Evolutionary conservation across 2,113 vertebrate genomes (phyloP).

Genomic region (Peromyscus leucopus): DNA sequence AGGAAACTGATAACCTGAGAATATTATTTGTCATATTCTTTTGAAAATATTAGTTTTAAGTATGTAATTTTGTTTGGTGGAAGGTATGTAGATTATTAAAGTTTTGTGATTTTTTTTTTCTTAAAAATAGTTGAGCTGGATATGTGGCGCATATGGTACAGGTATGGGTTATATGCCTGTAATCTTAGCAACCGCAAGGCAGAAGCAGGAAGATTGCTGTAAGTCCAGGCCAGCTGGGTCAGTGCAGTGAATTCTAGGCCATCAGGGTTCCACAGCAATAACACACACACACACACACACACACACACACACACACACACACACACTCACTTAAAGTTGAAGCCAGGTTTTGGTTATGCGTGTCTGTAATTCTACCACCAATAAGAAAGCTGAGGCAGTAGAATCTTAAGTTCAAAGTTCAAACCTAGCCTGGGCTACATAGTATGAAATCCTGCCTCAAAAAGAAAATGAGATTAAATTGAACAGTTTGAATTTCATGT

Average conservation of each 20-base stretch:
- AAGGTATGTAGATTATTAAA: not conserved
- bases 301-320: too few relatives aligned
- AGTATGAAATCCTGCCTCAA: not conserved
- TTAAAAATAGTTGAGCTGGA: not conserved
- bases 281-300: not conserved
- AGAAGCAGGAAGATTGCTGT: not conserved
- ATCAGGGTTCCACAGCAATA: not conserved
- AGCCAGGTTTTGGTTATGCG: not conserved
- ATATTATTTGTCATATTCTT: slow-evolving; percentile 65
- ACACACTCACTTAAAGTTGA: not conserved
- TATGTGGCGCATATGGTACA: not conserved
- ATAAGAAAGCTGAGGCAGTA: not conserved
- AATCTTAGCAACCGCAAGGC: not conserved
- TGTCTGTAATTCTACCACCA: not conserved
- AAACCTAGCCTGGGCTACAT: not conserved
- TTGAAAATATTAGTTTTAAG: slow-evolving; percentile 47
- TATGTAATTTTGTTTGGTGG: slow-evolving; percentile 54
- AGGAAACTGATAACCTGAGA: slow-evolving; percentile 68
- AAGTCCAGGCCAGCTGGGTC: not conserved
- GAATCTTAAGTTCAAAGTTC: not conserved
- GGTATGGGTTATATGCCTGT: not conserved
- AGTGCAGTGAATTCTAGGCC: not conserved
- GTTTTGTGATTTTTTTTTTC: slow-evolving; percentile 6
- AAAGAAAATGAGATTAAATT: not conserved
- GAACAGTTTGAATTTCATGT: slow-evolving; percentile 23